These are phyloP conservation scores for Byasa hedistus DNA, from an alignment of 2,888 invertebrate species.

Conservation along the genomic window DNA sequence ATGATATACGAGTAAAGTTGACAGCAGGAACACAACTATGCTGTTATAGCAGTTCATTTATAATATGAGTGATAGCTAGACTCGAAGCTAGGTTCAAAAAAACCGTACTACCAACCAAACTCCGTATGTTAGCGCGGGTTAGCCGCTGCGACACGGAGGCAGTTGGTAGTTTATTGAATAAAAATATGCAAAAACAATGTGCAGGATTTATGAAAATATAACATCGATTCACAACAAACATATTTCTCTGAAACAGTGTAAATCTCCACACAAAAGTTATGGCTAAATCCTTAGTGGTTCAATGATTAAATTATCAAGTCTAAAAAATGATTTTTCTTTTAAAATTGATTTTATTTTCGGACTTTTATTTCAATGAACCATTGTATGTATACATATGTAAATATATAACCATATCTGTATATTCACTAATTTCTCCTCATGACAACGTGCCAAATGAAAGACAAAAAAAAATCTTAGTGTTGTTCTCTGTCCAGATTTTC, in stretches of 20 bases:
- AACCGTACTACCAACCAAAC: too few relatives aligned
- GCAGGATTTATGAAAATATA: neutral
- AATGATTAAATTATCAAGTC: neutral
- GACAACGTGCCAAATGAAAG: neutral
- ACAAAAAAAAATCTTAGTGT: neutral
- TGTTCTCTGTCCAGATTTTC: neutral
- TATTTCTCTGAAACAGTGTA: neutral
- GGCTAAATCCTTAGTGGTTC: neutral
- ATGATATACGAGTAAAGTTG: too few relatives aligned
- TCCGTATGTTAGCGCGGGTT: too few relatives aligned
- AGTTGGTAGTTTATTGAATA: too few relatives aligned
- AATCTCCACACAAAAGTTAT: neutral
- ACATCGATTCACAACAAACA: neutral
- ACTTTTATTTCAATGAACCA: too few relatives aligned
- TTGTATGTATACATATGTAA: too few relatives aligned
- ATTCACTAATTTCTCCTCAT: neutral
- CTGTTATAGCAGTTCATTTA: too few relatives aligned
- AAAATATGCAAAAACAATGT: neutral
- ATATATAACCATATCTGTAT: neutral
- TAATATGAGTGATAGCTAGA: too few relatives aligned
- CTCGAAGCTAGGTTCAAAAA: too few relatives aligned
- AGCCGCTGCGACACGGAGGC: too few relatives aligned
- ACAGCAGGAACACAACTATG: too few relatives aligned
- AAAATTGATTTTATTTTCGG: neutral
- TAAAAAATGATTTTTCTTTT: neutral